Evolutionary conservation across 2,113 vertebrate genomes (phyloP).

Genomic region (Percopsis transmontana): DNA sequence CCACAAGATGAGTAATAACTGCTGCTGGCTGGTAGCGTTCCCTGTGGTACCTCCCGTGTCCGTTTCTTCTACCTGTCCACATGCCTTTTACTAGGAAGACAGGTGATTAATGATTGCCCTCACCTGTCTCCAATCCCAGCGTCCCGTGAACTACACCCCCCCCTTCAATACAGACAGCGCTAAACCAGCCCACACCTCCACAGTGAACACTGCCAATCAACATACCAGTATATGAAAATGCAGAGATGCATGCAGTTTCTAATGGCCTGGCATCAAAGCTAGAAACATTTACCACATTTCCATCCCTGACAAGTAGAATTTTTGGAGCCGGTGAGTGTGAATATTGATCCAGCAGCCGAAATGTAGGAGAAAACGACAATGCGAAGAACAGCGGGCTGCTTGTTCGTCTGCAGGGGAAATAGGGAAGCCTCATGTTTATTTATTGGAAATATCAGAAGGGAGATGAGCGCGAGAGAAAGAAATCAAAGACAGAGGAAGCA

Average conservation of each 20-base stretch:
- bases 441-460: conserved; percentile 64
- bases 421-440: conserved; percentile 70
- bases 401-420: neutral
- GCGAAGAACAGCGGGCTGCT: neutral
- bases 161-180: no score
- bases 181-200: no score
- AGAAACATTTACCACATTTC: conserved; percentile 6
- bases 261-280: neutral
- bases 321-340: conserved; percentile 44
- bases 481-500: neutral
- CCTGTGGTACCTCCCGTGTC: no score
- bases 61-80: no score
- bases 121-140: no score
- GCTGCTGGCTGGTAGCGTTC: no score
- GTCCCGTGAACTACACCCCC: no score
- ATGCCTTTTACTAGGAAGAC: no score
- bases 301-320: conserved; percentile 25
- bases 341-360: conserved; percentile 50
- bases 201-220: conserved; percentile 48
- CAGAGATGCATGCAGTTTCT: conserved; percentile 28
- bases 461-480: neutral
- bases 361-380: neutral
- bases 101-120: no score
- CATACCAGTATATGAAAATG: conserved; percentile 56
- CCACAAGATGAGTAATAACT: no score